These are phyloP conservation scores for Nymphalis c-album DNA, from an alignment of 2,888 invertebrate genomes.

Conservation along the genomic window DNA sequence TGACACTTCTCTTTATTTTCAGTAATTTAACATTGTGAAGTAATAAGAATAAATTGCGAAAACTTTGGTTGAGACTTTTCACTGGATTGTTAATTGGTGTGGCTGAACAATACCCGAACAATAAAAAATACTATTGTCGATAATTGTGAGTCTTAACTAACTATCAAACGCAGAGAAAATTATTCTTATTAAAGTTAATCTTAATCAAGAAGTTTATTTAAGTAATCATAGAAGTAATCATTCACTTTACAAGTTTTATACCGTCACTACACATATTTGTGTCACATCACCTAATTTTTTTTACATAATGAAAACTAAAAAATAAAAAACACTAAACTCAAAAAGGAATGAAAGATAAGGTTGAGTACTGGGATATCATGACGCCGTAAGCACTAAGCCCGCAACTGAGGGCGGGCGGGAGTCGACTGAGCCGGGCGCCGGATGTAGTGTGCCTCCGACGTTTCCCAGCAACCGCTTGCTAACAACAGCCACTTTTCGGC, in stretches of 20 bases:
- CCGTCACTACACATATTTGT: not conserved
- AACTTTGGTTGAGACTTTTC: not conserved
- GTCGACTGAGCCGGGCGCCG: conserved; percentile 62
- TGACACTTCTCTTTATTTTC: not conserved
- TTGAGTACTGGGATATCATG: conserved; percentile 10
- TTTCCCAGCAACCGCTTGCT: conserved; percentile 73
- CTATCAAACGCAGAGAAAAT: not conserved
- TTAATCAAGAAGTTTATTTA: too few species aligned
- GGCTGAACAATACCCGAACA: not conserved
- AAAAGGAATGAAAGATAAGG: conserved; percentile 16
- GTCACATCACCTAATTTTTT: not conserved
- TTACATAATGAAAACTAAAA: not conserved
- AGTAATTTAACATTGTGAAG: not conserved
- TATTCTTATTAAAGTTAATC: too few species aligned
- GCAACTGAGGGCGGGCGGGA: conserved; percentile 59
- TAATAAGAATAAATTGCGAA: not conserved
- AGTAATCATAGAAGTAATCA: too few species aligned
- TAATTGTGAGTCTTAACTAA: not conserved
- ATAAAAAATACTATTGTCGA: not conserved
- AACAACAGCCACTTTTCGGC: conserved; percentile 61
- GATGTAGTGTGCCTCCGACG: conserved; percentile 63
- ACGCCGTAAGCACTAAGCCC: conserved; percentile 43
- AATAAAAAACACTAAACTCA: not conserved
- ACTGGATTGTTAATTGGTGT: not conserved
- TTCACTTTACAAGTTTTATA: too few species aligned